Conservation (phyloP, 2,888 invertebrate genomes). For the Julus scanicus region DNA sequence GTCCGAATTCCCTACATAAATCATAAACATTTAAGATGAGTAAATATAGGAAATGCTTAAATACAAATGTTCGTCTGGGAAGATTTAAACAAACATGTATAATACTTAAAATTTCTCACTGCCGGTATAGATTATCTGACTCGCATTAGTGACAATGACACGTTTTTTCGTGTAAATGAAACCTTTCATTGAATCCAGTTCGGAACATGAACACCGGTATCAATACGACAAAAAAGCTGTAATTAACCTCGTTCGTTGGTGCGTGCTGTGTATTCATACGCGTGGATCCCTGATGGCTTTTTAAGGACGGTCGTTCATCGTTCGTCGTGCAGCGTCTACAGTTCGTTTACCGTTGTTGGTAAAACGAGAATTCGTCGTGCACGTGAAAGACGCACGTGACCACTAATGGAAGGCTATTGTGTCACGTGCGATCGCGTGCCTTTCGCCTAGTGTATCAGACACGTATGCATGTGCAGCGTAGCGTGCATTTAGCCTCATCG, state of each 20-base stretch:
- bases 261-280: too few relatives aligned
- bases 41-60: too few relatives aligned
- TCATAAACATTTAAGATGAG: too few relatives aligned
- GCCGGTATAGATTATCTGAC: too few relatives aligned
- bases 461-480: not conserved
- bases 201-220: not conserved
- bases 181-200: not conserved
- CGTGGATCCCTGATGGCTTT: not conserved
- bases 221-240: not conserved
- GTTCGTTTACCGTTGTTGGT: slow-evolving; percentile 4
- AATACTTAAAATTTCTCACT: too few relatives aligned
- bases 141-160: too few relatives aligned
- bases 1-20: too few relatives aligned
- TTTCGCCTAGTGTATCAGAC: not conserved
- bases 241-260: not conserved
- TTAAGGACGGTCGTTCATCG: not conserved
- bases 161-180: not conserved
- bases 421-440: slow-evolving; percentile 33
- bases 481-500: not conserved
- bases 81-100: too few relatives aligned
- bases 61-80: too few relatives aligned
- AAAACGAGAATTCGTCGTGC: slow-evolving; percentile 11
- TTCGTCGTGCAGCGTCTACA: not conserved
- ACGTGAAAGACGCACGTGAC: not conserved
- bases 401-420: slow-evolving; percentile 5